Conservation (phyloP, 1,140 invertebrate species). For the Drosophila jambulina region DNA sequence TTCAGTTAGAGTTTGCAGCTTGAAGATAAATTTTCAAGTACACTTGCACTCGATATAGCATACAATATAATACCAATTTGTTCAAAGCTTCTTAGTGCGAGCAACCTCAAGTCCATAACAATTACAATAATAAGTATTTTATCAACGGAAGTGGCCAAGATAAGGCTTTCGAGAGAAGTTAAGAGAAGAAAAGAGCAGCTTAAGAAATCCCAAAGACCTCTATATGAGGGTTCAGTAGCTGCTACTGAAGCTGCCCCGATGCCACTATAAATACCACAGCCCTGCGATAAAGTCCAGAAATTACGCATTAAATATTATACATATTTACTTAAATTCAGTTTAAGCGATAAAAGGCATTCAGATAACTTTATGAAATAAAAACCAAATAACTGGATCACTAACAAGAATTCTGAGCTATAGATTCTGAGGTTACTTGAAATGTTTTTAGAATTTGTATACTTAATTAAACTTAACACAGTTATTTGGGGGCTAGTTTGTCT, state of each 20-base stretch:
- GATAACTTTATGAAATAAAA: no score
- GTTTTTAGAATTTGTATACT: background rate
- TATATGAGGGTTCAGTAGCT: constrained; percentile 17
- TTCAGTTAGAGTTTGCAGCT: background rate
- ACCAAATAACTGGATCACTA: background rate
- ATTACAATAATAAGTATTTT: constrained; percentile 29
- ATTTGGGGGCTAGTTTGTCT: background rate
- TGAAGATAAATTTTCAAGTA: background rate
- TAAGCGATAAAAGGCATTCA: constrained; percentile 11
- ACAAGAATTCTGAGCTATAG: background rate
- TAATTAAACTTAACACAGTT: background rate
- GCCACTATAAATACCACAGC: constrained; percentile 35
- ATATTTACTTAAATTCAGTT: constrained; percentile 28
- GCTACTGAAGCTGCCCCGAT: constrained; percentile 20
- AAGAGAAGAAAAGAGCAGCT: constrained; percentile 24
- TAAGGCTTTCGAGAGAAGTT: constrained; percentile 14
- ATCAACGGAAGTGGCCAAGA: constrained; percentile 51
- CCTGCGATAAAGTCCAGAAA: constrained; percentile 36
- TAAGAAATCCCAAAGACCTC: constrained; percentile 19
- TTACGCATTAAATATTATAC: constrained; percentile 38
- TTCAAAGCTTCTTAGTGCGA: background rate
- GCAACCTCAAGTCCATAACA: constrained; percentile 17
- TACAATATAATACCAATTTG: background rate
- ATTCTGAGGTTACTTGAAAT: background rate
- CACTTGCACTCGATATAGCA: background rate